phyloP scores from a whole-genome alignment of 2,113 vertebrate genomes.

The Syngnathus floridae region DNA sequence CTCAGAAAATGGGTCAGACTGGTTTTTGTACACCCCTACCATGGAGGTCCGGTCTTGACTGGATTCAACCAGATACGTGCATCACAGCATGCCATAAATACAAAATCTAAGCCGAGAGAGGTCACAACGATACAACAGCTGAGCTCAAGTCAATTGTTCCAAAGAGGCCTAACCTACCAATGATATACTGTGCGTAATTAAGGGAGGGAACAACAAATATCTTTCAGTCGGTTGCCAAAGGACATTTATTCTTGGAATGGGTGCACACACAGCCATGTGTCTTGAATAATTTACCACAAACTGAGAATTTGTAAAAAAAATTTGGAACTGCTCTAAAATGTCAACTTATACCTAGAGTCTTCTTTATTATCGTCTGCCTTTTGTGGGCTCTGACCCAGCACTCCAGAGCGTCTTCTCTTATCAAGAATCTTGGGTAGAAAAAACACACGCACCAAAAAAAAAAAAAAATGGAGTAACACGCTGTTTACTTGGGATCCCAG shows the following conservation, averaged over 20 bases:
- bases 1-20: too few species aligned
- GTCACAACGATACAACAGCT: too few species aligned
- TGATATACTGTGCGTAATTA: neutral
- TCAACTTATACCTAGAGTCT: constrained; percentile 37
- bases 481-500: constrained; percentile 95
- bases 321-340: constrained; percentile 31
- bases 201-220: too few species aligned
- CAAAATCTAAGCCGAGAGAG: too few species aligned
- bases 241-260: too few species aligned
- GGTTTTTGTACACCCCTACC: too few species aligned
- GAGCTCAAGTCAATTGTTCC: too few species aligned
- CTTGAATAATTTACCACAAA: neutral
- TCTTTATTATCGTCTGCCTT: constrained; percentile 76
- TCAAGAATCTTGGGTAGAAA: constrained; percentile 66
- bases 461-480: constrained; percentile 73
- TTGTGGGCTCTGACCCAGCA: constrained; percentile 75
- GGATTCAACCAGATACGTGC: too few species aligned
- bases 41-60: too few species aligned
- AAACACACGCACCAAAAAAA: constrained; percentile 52
- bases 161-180: too few species aligned
- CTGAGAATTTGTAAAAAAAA: neutral
- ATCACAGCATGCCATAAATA: too few species aligned
- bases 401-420: constrained; percentile 77
- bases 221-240: neutral
- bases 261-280: neutral